A percentile compares a stretch with the other conserved stretches of the same genome.
Conservation (phyloP, 2,113 vertebrate species). For the Gadus chalcogrammus region DNA sequence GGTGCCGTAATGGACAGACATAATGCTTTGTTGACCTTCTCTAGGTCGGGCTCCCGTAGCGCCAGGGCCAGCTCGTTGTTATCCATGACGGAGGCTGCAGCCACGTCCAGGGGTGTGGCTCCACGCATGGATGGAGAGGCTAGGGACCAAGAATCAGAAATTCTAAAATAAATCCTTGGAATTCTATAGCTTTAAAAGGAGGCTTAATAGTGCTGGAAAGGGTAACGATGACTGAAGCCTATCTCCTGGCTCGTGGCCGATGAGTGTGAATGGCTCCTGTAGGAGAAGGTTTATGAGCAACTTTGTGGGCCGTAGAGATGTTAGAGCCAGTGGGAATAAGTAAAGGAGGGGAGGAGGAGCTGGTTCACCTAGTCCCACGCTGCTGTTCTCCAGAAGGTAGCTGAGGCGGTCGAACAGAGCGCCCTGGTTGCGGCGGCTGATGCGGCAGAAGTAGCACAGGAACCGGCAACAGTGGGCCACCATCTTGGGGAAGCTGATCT, state of each 20-base stretch:
- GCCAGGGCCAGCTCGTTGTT: conserved; percentile 92
- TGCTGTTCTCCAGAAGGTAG: conserved; percentile 93
- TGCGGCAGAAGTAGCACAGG: conserved; percentile 96
- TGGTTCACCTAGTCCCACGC: conserved; percentile 86
- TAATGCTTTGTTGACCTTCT: conserved; percentile 74
- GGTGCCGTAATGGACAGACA: too few relatives aligned
- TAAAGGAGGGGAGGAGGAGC: neutral
- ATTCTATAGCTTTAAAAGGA: neutral
- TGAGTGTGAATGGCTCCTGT: too few relatives aligned
- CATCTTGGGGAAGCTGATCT: conserved; percentile 95
- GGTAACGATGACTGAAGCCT: too few relatives aligned
- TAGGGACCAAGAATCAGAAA: conserved; percentile 47
- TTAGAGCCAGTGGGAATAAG: too few relatives aligned
- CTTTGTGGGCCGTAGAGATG: too few relatives aligned
- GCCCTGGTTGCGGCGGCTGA: conserved; percentile 93
- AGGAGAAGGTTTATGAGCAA: too few relatives aligned
- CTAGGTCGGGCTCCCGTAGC: conserved; percentile 84
- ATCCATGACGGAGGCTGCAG: conserved; percentile 95
- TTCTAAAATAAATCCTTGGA: neutral
- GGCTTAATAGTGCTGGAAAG: neutral
- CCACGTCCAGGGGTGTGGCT: conserved; percentile 92
- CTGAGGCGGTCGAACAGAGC: conserved; percentile 97
- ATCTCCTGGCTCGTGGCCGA: too few relatives aligned
- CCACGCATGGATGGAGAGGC: conserved; percentile 95
- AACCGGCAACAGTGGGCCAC: conserved; percentile 97